Base-by-base conservation (phyloP, 2,113 vertebrate species). In the Mustelus asterias region DNA sequence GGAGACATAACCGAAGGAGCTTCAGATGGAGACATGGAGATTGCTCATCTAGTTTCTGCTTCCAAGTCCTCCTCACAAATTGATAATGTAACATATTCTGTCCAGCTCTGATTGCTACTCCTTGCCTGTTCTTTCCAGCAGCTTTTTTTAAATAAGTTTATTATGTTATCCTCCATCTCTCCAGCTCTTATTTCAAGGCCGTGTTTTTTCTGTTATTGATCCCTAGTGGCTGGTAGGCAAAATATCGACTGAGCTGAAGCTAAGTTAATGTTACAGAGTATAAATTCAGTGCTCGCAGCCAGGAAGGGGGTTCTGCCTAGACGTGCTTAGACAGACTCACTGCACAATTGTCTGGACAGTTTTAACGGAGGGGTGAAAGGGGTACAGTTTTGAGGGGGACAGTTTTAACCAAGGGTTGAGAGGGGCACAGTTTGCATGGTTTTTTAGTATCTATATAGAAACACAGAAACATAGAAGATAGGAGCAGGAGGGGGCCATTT, bases 41-140 rank as follows among this genome's bases (percentile, higher is more conserved):
- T 93, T 93, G 89, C 89, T 93, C 60, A 65, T 93, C 58, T 93
- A n/a, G 37, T 93, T 54, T 65, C 37, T 63, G 8, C 89, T 65
- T 37, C 48, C 10, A 89, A 14, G 29, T 33, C 22, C 89, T 65
- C 16, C 89, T 93, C n/a, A 16, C 60, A 58, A 60, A 60, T 60
- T 33, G 88, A 60, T 58, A 65, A 63, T 93, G 37, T 60, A 37
- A 37, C 89, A 93, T n/a, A 65, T 37, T 65, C 14, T 22, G 6
- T 16, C 60, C 89, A 14, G 14, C 7, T 83, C 58, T 20, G 89
- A 92, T n/a, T 37, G 60, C 14, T 63, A 18, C 60, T 22, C 14
- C 58, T 63, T 20, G n/a, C n/a, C 13, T 20, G 60, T 33, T 63
- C 54, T 18, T 60, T 63, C 26, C 37, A 83, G 37, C 16, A 83